Conservation (phyloP, 2,888 invertebrate species). For the Syritta pipiens region DNA sequence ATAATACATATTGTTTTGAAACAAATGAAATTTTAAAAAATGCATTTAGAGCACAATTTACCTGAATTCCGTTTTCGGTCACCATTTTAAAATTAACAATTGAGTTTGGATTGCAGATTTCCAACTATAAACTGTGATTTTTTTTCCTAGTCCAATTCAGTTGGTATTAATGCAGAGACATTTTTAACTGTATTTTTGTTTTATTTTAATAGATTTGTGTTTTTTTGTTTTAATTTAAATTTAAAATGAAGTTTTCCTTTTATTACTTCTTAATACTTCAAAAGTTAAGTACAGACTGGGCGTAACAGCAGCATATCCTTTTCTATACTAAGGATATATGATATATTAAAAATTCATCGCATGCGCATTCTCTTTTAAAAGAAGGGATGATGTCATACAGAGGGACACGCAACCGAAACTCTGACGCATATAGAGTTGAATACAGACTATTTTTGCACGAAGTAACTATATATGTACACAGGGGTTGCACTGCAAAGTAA, state of each 20-base stretch:
- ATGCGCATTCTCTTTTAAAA: constrained; percentile 72
- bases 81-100: constrained; percentile 76
- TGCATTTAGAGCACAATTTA: constrained; percentile 69
- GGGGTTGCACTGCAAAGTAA: no score
- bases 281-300: constrained; percentile 78
- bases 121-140: no score
- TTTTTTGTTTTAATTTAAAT: background rate
- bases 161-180: background rate
- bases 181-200: background rate
- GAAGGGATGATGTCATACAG: constrained; percentile 60
- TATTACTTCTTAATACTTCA: constrained; percentile 77
- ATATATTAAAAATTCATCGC: constrained; percentile 70
- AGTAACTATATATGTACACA: no score
- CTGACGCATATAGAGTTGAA: background rate
- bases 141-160: no score
- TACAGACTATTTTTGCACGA: background rate
- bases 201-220: background rate
- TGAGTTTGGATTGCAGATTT: no score
- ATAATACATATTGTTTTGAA: background rate
- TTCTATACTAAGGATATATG: constrained; percentile 71
- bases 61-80: constrained; percentile 80
- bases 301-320: constrained; percentile 74
- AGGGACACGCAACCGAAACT: constrained; percentile 1
- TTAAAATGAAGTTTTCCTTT: background rate
- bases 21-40: background rate